A percentile compares a stretch with the other conserved stretches of the same genome.
These are phyloP conservation scores for Notodonta ziczac DNA, from an alignment of 2,888 invertebrate species.

Conservation along the genomic window DNA sequence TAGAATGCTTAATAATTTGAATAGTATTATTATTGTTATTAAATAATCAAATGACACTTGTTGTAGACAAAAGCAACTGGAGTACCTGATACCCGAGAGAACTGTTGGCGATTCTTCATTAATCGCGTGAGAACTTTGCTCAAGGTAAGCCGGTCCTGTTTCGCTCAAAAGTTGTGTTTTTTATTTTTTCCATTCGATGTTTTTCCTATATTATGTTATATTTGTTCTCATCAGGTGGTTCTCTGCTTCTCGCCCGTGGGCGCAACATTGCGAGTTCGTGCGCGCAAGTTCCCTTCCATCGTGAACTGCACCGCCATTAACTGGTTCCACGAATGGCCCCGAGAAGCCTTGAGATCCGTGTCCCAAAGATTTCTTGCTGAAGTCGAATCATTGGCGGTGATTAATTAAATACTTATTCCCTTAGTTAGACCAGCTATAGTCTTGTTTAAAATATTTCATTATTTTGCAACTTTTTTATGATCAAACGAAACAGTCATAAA, in stretches of 20 bases:
- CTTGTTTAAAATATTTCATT: too few species aligned
- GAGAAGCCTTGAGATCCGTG: slow-evolving; percentile 95
- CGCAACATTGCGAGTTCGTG: slow-evolving; percentile 92
- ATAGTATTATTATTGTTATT: too few species aligned
- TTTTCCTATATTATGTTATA: too few species aligned
- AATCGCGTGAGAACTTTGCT: slow-evolving; percentile 92
- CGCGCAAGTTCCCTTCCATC: slow-evolving; percentile 96
- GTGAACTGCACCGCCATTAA: slow-evolving; percentile 97
- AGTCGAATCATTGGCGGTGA: slow-evolving; percentile 89
- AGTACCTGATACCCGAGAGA: slow-evolving; percentile 93
- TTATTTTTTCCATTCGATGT: background rate
- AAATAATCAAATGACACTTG: background rate
- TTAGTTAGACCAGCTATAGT: too few species aligned
- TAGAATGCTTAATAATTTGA: too few species aligned
- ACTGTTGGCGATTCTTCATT: slow-evolving; percentile 98
- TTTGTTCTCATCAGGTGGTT: slow-evolving; percentile 82
- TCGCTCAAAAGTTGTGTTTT: background rate
- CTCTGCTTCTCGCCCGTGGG: slow-evolving; percentile 98
- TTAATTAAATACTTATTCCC: background rate
- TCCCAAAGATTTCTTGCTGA: slow-evolving; percentile 92
- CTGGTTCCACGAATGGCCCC: slow-evolving; percentile 99
- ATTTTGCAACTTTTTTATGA: too few species aligned
- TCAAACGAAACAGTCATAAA: too few species aligned
- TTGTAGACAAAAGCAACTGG: slow-evolving; percentile 91
- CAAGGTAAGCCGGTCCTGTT: slow-evolving; percentile 73